These are phyloP conservation scores for Brachirus orientalis DNA, from an alignment of 2,113 vertebrate genomes.

Conservation along the genomic window DNA sequence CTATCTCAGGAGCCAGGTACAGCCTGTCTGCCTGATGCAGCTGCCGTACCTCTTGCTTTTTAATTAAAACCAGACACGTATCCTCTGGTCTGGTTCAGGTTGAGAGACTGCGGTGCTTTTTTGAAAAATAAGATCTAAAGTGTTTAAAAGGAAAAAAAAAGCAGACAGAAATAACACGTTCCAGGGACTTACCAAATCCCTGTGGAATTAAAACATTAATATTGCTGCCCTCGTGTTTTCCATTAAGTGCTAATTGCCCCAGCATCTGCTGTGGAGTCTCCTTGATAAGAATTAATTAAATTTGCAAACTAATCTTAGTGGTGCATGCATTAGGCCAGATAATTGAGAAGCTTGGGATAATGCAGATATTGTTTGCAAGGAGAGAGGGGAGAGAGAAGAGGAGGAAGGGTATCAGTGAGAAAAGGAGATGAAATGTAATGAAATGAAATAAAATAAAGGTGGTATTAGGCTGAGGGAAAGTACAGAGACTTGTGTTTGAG, in stretches of 20 bases:
- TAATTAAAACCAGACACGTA: slow-evolving; percentile 65
- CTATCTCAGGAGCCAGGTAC: slow-evolving; percentile 48
- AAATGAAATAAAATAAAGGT: slow-evolving; percentile 41
- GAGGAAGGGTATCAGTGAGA: neutral
- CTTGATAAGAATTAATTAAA: slow-evolving; percentile 86
- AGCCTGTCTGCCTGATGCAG: slow-evolving; percentile 24
- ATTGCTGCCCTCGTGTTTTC: slow-evolving; percentile 79
- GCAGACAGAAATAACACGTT: slow-evolving; percentile 65
- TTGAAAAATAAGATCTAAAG: slow-evolving; percentile 72
- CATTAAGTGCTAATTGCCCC: slow-evolving; percentile 84
- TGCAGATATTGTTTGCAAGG: slow-evolving; percentile 68
- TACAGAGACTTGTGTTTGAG: slow-evolving; percentile 34
- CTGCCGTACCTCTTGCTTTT: slow-evolving; percentile 51
- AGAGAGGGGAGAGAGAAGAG: slow-evolving; percentile 28
- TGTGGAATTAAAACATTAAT: slow-evolving; percentile 80
- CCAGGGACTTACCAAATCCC: slow-evolving; percentile 78
- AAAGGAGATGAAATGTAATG: slow-evolving; percentile 31
- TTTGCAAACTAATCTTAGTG: slow-evolving; percentile 83
- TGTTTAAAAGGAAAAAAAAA: slow-evolving; percentile 63
- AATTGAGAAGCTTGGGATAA: slow-evolving; percentile 75
- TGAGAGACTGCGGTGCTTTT: slow-evolving; percentile 63
- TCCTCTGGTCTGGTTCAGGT: slow-evolving; percentile 65
- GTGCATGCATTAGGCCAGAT: slow-evolving; percentile 79
- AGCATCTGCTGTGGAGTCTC: slow-evolving; percentile 81
- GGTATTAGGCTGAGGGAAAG: slow-evolving; percentile 60